Evolutionary conservation across 2,113 vertebrate species (phyloP).

Genomic region (Hippoglossus stenolepis): DNA sequence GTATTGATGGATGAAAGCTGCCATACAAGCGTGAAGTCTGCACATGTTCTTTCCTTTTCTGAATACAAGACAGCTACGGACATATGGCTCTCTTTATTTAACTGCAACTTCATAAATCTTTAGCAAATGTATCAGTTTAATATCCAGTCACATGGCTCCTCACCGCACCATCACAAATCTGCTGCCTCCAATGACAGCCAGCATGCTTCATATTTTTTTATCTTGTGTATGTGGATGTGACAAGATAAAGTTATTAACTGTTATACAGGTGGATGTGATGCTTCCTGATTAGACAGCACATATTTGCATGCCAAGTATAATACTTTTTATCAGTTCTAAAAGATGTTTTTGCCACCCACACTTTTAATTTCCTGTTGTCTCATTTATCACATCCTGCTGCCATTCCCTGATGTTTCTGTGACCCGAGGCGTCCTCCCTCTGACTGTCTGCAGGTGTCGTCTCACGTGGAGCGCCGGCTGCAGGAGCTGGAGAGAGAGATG

Average conservation of each 20-base stretch:
- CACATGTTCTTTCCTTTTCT: slow-evolving; percentile 13
- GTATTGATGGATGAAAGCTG: slow-evolving; percentile 28
- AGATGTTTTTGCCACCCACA: slow-evolving; percentile 32
- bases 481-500: slow-evolving; percentile 90
- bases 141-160: slow-evolving; percentile 23
- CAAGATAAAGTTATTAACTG: slow-evolving; percentile 61
- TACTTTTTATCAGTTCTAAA: slow-evolving; percentile 4
- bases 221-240: slow-evolving; percentile 33
- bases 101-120: slow-evolving; percentile 16
- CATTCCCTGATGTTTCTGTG: slow-evolving; percentile 29
- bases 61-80: slow-evolving; percentile 4
- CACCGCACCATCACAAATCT: slow-evolving; percentile 24
- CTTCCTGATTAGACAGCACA: slow-evolving; percentile 42
- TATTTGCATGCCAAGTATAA: slow-evolving; percentile 1
- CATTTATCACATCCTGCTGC: slow-evolving; percentile 36
- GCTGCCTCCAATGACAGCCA: slow-evolving; percentile 28
- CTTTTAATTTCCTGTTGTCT: slow-evolving; percentile 61
- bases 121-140: slow-evolving; percentile 20
- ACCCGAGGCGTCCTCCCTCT: slow-evolving; percentile 30
- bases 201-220: slow-evolving; percentile 54
- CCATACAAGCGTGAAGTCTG: slow-evolving; percentile 2
- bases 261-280: slow-evolving; percentile 13
- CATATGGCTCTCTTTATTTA: slow-evolving; percentile 8
- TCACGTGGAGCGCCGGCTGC: slow-evolving; percentile 89
- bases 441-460: slow-evolving; percentile 84